A percentile compares a stretch with the other conserved stretches of the same genome.
Evolutionary conservation across 2,113 vertebrate genomes (phyloP).

Genomic region (Globicephala melas): DNA sequence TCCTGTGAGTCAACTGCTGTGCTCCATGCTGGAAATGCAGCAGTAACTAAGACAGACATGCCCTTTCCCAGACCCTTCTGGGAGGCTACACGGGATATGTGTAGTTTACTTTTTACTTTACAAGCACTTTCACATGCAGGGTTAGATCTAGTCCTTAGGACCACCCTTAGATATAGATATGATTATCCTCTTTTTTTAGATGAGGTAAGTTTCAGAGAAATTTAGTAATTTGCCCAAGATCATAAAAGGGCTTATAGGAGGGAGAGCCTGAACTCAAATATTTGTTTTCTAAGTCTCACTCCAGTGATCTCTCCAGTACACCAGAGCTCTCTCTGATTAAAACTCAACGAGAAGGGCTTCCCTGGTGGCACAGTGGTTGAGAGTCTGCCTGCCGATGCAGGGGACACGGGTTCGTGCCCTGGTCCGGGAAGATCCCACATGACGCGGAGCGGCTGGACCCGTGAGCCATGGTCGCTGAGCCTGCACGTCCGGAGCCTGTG

Average conservation of each 20-base stretch:
- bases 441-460: too few relatives aligned
- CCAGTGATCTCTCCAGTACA: not conserved
- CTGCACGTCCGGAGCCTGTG: too few relatives aligned
- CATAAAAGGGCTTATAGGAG: not conserved
- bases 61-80: not conserved
- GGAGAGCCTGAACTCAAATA: not conserved
- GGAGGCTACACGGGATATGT: not conserved
- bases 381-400: too few relatives aligned
- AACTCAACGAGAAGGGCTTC: not conserved
- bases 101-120: not conserved
- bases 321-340: not conserved
- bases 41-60: not conserved
- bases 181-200: not conserved
- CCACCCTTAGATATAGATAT: not conserved
- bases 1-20: slow-evolving; percentile 40
- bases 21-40: not conserved
- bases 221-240: slow-evolving; percentile 11
- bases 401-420: too few relatives aligned
- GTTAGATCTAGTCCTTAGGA: not conserved
- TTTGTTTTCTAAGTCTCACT: not conserved
- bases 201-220: slow-evolving; percentile 22
- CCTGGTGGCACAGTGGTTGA: too few relatives aligned
- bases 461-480: too few relatives aligned
- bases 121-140: not conserved
- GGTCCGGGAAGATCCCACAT: too few relatives aligned